These are phyloP conservation scores for Phasianus colchicus DNA, from an alignment of 2,113 vertebrate genomes.

Conservation along the genomic window DNA sequence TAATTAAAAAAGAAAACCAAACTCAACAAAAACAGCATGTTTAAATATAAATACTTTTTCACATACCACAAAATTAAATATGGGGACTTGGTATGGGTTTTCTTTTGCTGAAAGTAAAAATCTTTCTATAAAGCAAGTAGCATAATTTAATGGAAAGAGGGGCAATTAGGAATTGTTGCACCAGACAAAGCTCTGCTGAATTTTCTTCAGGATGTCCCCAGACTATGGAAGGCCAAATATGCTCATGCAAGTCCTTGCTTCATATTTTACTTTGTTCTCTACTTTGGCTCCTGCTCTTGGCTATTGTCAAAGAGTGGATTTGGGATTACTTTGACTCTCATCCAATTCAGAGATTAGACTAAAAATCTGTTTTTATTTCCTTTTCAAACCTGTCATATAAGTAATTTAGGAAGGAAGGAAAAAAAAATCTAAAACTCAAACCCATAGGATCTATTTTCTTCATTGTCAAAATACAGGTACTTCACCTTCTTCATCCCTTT, in stretches of 20 bases:
- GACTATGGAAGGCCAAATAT: neutral
- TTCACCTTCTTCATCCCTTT: neutral
- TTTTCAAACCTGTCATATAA: neutral
- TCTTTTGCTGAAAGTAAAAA: neutral
- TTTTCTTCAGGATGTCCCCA: neutral
- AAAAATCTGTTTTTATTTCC: neutral
- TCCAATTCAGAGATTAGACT: neutral
- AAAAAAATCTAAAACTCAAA: neutral
- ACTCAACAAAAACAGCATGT: neutral
- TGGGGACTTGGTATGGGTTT: neutral
- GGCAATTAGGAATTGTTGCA: neutral
- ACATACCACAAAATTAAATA: neutral
- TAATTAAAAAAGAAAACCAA: neutral
- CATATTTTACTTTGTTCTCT: neutral
- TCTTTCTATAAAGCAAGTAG: neutral
- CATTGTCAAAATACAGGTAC: neutral
- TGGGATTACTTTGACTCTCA: neutral
- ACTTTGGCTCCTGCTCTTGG: neutral
- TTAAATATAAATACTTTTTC: neutral
- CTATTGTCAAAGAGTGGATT: neutral
- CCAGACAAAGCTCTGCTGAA: neutral
- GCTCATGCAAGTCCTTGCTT: neutral
- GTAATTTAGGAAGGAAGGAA: neutral
- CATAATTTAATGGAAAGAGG: neutral
- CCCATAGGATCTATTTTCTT: neutral